Evolutionary conservation across 53 echinoderm and acorn worm genomes (phyloP), one percentile per base, ranked within the genome.

Genomic region (Crossaster papposus): DNA sequence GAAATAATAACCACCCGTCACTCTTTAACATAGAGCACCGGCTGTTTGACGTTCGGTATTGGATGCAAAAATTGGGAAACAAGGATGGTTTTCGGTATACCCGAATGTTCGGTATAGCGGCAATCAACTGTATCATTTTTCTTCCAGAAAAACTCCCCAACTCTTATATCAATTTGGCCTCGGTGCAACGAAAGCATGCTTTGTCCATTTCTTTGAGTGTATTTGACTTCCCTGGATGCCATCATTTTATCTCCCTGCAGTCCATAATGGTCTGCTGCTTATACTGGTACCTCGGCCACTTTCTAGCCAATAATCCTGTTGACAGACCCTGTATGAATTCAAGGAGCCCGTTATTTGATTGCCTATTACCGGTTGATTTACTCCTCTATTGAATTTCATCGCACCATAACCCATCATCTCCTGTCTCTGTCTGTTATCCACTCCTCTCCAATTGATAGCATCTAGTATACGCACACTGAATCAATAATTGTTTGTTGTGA

Each of bases 401-500:
- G 65, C 82, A 68, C 82, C 82, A 82, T 68, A 51, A 84, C 72
- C 84, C 38, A 84, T 71, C 84, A 72, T 36, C 75, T 74, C 12
- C 75, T 74, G 35, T 74, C 75, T 74, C 75, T 14, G 7, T 35
- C 33, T 74, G 23, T 15, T 36, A 38, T 50, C 78, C 78, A 20
- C 78, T 36, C n/a, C 78, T 36, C 75, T 1, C 75, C 34, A 82
- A 65, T 35, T 82, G 65, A 82, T 65, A 65, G 82, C 65, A 22
- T 23, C 82, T 11, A n/a, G 52, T 81, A 33, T 30, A 64, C 51
- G 68, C 68, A 14, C 68, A 65, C 68, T 14, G 38, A 84, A 84
- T 84, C 84, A 72, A 84, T 84, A 84, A 84, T 84, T 72, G 84
- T 72, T 84, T 84, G 84, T 84, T 84, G 72, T 65, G 52, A 72